phyloP scores from a whole-genome alignment of 1,140 invertebrate genomes.

The Nilaparvata lugens region DNA sequence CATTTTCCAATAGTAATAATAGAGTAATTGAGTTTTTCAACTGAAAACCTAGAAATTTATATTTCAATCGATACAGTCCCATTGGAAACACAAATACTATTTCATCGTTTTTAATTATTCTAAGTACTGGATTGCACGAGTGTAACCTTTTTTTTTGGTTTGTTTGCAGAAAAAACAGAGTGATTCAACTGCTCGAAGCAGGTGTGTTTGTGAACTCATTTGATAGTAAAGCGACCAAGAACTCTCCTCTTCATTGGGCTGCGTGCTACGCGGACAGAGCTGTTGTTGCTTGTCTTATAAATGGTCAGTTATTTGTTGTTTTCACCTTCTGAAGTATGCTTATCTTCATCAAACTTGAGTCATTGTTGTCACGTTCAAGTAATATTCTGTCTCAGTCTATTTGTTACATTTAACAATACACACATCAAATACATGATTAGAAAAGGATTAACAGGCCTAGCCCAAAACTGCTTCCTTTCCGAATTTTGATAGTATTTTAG shows the following conservation, averaged over 20 bases:
- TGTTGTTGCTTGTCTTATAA: constrained; percentile 45
- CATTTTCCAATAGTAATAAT: too few species aligned
- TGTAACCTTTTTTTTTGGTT: constrained; percentile 12
- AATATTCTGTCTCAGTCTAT: too few species aligned
- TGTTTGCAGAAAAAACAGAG: constrained; percentile 37
- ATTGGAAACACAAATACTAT: not conserved
- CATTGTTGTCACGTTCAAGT: too few species aligned
- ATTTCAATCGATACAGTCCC: not conserved
- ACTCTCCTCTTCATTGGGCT: constrained; percentile 55
- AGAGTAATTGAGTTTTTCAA: not conserved
- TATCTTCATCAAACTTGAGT: too few species aligned
- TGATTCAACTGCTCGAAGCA: constrained; percentile 40
- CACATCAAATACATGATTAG: too few species aligned
- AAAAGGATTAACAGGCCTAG: too few species aligned
- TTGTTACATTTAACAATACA: too few species aligned
- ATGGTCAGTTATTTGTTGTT: constrained; percentile 6
- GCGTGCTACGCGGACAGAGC: constrained; percentile 50
- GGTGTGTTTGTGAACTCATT: constrained; percentile 48
- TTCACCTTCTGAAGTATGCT: not conserved
- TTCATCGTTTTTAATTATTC: too few species aligned
- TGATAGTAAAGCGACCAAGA: constrained; percentile 48
- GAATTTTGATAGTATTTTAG: too few species aligned
- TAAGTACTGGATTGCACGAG: not conserved
- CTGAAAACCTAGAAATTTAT: not conserved
- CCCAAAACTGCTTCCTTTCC: too few species aligned